Evolutionary conservation across 2,797 vertebrate species (phyloP).

Genomic region (Paedocypris micromegethes): DNA sequence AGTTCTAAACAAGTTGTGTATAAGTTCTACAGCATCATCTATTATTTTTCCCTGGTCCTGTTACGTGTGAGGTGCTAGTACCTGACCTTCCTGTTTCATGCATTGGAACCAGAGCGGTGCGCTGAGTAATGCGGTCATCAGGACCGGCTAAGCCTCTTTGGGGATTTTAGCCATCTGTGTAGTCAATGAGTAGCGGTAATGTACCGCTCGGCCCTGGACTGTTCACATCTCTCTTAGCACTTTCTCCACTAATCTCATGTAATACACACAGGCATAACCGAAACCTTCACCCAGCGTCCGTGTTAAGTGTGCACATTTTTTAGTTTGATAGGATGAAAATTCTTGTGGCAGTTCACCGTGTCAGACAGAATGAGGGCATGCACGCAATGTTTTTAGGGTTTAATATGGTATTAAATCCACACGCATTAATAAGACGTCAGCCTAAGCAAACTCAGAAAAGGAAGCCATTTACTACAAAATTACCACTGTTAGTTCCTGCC

Average conservation of each 20-base stretch:
- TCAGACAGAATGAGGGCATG: slow-evolving; percentile 60
- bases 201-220: slow-evolving; percentile 20
- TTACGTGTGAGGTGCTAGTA: neutral
- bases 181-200: slow-evolving; percentile 32
- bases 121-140: slow-evolving; percentile 43
- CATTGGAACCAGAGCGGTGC: slow-evolving; percentile 37
- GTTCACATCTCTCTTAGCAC: slow-evolving; percentile 19
- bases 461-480: neutral
- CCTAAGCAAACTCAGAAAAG: neutral
- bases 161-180: slow-evolving; percentile 52
- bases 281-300: neutral
- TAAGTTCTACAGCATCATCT: too few species aligned
- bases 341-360: slow-evolving; percentile 15
- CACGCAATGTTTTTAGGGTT: too few species aligned
- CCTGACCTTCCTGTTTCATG: slow-evolving; percentile 27
- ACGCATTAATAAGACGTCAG: slow-evolving; percentile 31
- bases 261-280: slow-evolving; percentile 24
- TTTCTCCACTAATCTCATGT: slow-evolving; percentile 15
- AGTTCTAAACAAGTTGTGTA: too few species aligned
- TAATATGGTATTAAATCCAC: neutral
- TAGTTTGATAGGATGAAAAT: too few species aligned
- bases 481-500: too few species aligned
- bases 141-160: slow-evolving; percentile 52
- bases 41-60: neutral
- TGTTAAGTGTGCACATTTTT: too few species aligned